Percentiles rank a stretch among this genome's conserved stretches.
Evolutionary conservation across 2,797 vertebrate genomes (phyloP).

Genomic region (Chelonia mydas): DNA sequence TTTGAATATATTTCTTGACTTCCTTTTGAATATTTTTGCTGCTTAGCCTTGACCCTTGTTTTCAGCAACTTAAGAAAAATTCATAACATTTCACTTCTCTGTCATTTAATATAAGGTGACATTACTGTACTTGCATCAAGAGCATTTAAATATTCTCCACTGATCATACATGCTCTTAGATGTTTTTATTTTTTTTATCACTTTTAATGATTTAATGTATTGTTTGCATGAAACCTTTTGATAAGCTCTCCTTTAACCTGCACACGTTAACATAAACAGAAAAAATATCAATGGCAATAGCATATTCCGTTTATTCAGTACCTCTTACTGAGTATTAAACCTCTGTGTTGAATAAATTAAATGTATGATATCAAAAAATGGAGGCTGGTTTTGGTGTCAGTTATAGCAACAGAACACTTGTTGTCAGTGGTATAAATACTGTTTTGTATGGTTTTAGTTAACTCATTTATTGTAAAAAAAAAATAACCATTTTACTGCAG

Average conservation of each 20-base stretch:
- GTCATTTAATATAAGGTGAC: constrained; percentile 52
- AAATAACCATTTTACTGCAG: not conserved
- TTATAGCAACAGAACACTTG: not conserved
- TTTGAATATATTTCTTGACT: constrained; percentile 76
- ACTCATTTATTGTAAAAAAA: not conserved
- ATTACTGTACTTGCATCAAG: constrained; percentile 48
- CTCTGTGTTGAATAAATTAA: not conserved
- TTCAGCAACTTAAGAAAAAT: constrained; percentile 65
- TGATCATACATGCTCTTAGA: not conserved
- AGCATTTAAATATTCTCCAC: constrained; percentile 33
- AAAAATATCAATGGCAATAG: not conserved
- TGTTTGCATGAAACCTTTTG: constrained; percentile 19
- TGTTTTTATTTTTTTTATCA: not conserved
- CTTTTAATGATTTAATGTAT: not conserved
- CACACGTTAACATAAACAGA: not conserved
- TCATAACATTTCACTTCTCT: constrained; percentile 51
- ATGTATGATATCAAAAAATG: not conserved
- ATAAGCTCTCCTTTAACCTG: not conserved
- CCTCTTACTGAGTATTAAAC: not conserved
- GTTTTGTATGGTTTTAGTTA: not conserved
- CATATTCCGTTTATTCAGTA: not conserved
- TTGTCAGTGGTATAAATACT: not conserved
- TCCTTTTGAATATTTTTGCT: constrained; percentile 68
- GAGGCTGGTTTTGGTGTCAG: not conserved
- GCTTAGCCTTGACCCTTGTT: constrained; percentile 64